Evolutionary conservation across 2,888 invertebrate genomes (phyloP), one percentile per base, ranked within the genome.

Genomic region (Flexamia atlantica): DNA sequence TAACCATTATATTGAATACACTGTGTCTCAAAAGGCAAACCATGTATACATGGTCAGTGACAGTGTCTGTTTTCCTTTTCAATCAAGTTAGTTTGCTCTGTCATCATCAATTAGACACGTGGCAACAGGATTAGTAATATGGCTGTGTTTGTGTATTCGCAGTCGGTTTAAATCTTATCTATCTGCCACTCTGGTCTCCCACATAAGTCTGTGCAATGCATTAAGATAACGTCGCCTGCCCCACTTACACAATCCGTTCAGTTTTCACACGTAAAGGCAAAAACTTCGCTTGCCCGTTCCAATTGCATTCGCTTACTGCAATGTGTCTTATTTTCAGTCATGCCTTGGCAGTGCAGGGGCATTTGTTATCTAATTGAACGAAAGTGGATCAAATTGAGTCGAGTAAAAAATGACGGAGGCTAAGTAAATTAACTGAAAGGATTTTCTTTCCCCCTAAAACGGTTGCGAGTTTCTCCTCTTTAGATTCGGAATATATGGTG

Each of bases 241-340:
- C 25, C 64, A 64, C 23, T 64, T 64, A 17, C 64, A 17, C 64
- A 64, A 64, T 25, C 20, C 2, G 20, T 17, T 64, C 28, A 64
- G 64, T 64, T 60, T 60, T 64, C 64, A 17, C 64, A 30, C 64
- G 28, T 23, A 4, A 30, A 28, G 28, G 57, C 57, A 64, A 64
- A 57, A 64, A 64, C 64, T 17, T 64, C 25, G 20, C 60, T 64
- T 57, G 57, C 5, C 64, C 64, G 64, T 4, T 17, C 64, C 64
- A 64, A 30, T 64, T 64, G 64, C 64, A 28, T 64, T 25, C 64
- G 14, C 64, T 64, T 28, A 28, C 64, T 30, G 3, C 4, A 64
- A 60, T 60, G 60, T 14, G 1, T 64, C 64, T 57, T 0, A 28
- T 28, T 64, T 17, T 64, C 64, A 28, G 20, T 57, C 25, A 12